Conservation (phyloP, 1,140 invertebrate genomes). For the Oryctes rhinoceros region DNA sequence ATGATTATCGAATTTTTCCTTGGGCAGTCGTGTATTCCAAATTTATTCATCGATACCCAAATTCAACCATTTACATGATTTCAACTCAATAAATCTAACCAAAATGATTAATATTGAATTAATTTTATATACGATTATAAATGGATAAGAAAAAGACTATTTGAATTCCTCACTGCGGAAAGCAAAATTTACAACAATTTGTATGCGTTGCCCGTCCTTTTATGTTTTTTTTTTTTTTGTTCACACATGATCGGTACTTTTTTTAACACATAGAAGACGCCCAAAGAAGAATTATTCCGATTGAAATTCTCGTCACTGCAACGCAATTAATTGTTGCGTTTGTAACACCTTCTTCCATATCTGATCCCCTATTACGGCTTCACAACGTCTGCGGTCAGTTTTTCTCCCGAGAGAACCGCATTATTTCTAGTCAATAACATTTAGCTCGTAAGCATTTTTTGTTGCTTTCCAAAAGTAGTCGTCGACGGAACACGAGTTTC, state of each 20-base stretch:
- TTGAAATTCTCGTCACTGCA: not conserved
- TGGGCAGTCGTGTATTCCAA: too few species aligned
- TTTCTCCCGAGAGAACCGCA: not conserved
- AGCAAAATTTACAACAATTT: too few species aligned
- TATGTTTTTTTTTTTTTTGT: not conserved
- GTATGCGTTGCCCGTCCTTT: too few species aligned
- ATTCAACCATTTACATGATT: too few species aligned
- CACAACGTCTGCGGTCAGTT: not conserved
- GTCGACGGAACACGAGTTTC: too few species aligned
- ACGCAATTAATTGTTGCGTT: not conserved
- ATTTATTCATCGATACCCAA: too few species aligned
- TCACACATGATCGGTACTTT: not conserved
- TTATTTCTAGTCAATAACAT: not conserved
- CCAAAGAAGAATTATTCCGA: not conserved
- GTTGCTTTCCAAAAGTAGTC: not conserved
- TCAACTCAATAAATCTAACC: too few species aligned
- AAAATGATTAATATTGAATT: too few species aligned
- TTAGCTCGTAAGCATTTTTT: not conserved
- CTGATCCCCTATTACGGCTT: not conserved
- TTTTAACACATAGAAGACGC: not conserved
- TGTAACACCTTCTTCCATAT: slow-evolving; percentile 13
- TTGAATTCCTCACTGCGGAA: too few species aligned
- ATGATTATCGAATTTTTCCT: too few species aligned
- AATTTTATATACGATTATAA: too few species aligned
- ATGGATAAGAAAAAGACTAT: too few species aligned